Percentiles rank a stretch among this genome's conserved stretches.
phyloP scores from a whole-genome alignment of 2,797 vertebrate genomes.

The Sebastes iracundus region DNA sequence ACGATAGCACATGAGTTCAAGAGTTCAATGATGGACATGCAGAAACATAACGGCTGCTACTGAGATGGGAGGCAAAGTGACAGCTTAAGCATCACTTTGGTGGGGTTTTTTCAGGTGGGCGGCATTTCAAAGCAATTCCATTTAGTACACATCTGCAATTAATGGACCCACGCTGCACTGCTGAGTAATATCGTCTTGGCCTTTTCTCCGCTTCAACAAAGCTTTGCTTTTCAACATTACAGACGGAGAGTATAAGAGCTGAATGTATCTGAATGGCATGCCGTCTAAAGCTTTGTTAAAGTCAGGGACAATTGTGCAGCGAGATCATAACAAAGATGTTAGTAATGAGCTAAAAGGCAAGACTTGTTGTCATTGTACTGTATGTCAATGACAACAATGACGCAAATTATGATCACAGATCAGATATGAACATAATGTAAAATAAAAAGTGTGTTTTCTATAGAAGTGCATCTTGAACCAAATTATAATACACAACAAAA shows the following conservation, averaged over 20 bases:
- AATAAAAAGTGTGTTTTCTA: neutral
- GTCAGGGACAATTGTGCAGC: neutral
- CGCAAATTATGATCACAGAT: neutral
- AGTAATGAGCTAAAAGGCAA: neutral
- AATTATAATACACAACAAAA: neutral
- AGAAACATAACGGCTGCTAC: conserved; percentile 21
- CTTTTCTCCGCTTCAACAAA: conserved; percentile 29
- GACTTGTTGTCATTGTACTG: neutral
- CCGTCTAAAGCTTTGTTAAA: conserved; percentile 20
- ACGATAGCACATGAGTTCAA: conserved; percentile 40
- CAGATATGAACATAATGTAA: neutral
- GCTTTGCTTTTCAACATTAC: conserved; percentile 11
- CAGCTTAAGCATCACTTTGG: conserved; percentile 28
- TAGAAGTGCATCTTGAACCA: conserved; percentile 45
- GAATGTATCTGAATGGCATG: conserved; percentile 1
- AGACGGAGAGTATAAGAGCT: neutral
- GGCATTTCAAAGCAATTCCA: conserved; percentile 34
- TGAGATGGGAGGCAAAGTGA: conserved; percentile 26
- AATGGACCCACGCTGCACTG: conserved; percentile 12
- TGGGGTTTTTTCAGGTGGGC: conserved; percentile 10
- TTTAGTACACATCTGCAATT: conserved; percentile 42
- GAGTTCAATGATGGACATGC: conserved; percentile 5
- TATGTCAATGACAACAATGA: neutral
- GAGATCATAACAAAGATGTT: neutral
- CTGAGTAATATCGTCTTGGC: conserved; percentile 31